phyloP scores from a whole-genome alignment of 1,140 invertebrate genomes.

The Dreissena rostriformis region DNA sequence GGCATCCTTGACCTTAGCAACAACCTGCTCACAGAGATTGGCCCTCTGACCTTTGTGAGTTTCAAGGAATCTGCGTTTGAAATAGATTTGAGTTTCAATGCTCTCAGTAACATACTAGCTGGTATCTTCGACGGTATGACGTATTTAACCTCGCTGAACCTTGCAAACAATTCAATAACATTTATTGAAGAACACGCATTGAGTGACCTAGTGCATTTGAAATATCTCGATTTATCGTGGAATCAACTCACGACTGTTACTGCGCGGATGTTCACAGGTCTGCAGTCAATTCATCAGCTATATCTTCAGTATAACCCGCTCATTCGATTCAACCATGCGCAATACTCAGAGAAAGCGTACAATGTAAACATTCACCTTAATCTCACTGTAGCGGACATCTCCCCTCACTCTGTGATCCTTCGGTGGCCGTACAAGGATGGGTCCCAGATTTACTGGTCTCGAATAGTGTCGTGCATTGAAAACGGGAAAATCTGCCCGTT shows the following conservation, averaged over 20 bases:
- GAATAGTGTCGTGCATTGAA: constrained; percentile 41
- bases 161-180: constrained; percentile 49
- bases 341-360: constrained; percentile 1
- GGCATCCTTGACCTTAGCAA: constrained; percentile 29
- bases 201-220: constrained; percentile 46
- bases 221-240: constrained; percentile 54
- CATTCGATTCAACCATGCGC: constrained; percentile 18
- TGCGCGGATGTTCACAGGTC: constrained; percentile 25
- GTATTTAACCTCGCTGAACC: constrained; percentile 39
- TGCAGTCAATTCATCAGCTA: constrained; percentile 29
- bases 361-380: constrained; percentile 42
- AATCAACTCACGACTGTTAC: constrained; percentile 44
- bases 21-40: constrained; percentile 30
- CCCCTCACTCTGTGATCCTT: constrained; percentile 21
- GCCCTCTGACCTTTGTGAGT: constrained; percentile 44
- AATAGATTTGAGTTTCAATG: constrained; percentile 31
- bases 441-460: constrained; percentile 60
- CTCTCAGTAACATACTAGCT: constrained; percentile 30
- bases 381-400: constrained; percentile 36
- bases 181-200: constrained; percentile 52
- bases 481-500: constrained; percentile 39
- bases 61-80: constrained; percentile 46
- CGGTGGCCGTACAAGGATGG: constrained; percentile 56
- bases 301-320: constrained; percentile 55
- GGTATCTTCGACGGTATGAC: constrained; percentile 52